Percentiles rank a stretch among this genome's conserved stretches.
phyloP scores from a whole-genome alignment of 2,113 vertebrate genomes.

The Genyomyrus donnyi region DNA sequence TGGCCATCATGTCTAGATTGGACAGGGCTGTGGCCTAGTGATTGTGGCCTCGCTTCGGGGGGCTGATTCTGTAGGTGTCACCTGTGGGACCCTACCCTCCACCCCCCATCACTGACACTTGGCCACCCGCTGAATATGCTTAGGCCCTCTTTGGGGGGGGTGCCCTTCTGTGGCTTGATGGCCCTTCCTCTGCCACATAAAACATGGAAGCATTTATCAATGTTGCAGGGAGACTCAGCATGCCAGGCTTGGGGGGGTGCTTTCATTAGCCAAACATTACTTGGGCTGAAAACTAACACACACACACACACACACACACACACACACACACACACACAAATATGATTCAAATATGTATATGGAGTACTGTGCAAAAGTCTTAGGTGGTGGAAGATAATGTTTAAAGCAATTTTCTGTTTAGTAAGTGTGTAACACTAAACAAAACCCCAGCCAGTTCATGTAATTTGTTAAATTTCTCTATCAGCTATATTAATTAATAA shows the following conservation, averaged over 20 bases:
- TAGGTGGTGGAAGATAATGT: not conserved
- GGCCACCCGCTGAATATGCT: not conserved
- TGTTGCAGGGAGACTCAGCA: not conserved
- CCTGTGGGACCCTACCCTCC: not conserved
- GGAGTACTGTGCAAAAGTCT: not conserved
- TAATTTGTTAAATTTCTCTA: not conserved
- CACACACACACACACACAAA: not conserved
- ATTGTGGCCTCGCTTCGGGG: not conserved
- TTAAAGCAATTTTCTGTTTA: not conserved
- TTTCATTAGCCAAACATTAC: not conserved
- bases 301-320: not conserved
- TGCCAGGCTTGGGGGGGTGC: not conserved
- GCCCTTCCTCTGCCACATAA: not conserved
- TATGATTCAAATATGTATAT: not conserved
- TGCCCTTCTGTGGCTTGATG: not conserved
- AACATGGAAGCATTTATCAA: not conserved
- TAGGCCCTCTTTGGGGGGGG: not conserved
- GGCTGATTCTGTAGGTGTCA: not conserved
- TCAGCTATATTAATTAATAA: not conserved
- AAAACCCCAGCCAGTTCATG: not conserved
- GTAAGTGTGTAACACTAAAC: not conserved
- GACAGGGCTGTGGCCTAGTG: not conserved
- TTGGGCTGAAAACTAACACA: not conserved
- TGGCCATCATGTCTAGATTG: not conserved
- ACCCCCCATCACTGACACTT: not conserved